Percentiles rank a stretch among this genome's conserved stretches.
Conservation (phyloP, 1,140 invertebrate species). For the Cotesia vestalis region DNA sequence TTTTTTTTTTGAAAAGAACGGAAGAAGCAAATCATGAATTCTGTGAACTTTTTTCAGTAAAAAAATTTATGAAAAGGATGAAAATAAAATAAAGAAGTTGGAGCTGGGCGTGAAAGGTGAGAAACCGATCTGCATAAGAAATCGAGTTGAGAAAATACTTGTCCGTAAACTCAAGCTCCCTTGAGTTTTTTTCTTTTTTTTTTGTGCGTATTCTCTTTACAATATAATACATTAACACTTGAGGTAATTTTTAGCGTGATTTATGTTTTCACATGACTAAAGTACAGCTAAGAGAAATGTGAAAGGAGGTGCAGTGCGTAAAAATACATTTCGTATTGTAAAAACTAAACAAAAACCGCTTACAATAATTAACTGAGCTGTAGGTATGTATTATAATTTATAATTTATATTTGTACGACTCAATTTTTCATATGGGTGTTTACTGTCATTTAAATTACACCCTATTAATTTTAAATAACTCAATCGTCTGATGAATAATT, state of each 20-base stretch:
- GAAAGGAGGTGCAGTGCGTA: not conserved
- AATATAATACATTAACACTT: not conserved
- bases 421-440: too few species aligned
- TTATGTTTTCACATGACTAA: constrained; percentile 47
- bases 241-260: constrained; percentile 40
- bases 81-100: constrained; percentile 35
- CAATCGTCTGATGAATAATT: too few species aligned
- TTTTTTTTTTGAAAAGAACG: constrained; percentile 21
- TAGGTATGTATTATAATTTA: too few species aligned
- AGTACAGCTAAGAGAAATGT: constrained; percentile 27
- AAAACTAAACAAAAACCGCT: not conserved
- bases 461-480: too few species aligned
- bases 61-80: constrained; percentile 31
- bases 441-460: too few species aligned
- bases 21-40: constrained; percentile 13
- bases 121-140: constrained; percentile 52
- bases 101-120: constrained; percentile 42
- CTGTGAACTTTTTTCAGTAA: not conserved
- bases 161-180: not conserved
- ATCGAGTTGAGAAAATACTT: constrained; percentile 43
- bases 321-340: not conserved
- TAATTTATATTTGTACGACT: too few species aligned
- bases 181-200: not conserved
- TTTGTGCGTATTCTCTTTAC: constrained; percentile 2
- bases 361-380: not conserved